These are phyloP conservation scores for human DNA, from an alignment of 2,113 vertebrate genomes.

Conservation along the genomic window GRCh38 chr2:234356501-234357000, in stretches of 20 bases:
- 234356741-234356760: neutral
- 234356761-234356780: neutral
- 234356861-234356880: neutral
- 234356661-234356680: neutral
- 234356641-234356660: rapidly evolving
- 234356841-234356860: neutral
- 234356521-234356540: neutral
- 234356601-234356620: neutral
- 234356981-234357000: neutral
- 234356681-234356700: neutral
- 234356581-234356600: neutral
- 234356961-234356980: rapidly evolving
- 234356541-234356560: neutral
- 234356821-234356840: neutral
- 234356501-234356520: neutral
- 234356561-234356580: neutral
- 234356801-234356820: neutral
- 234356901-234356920: too few relatives aligned
- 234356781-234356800: neutral
- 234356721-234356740: neutral
- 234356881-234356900: too few relatives aligned
- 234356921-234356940: neutral
- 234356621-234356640: rapidly evolving
- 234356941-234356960: neutral
- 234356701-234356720: neutral